Evolutionary conservation across 1,140 invertebrate genomes (phyloP), one percentile per base, ranked within the genome.

Genomic region (Drosophila saltans): DNA sequence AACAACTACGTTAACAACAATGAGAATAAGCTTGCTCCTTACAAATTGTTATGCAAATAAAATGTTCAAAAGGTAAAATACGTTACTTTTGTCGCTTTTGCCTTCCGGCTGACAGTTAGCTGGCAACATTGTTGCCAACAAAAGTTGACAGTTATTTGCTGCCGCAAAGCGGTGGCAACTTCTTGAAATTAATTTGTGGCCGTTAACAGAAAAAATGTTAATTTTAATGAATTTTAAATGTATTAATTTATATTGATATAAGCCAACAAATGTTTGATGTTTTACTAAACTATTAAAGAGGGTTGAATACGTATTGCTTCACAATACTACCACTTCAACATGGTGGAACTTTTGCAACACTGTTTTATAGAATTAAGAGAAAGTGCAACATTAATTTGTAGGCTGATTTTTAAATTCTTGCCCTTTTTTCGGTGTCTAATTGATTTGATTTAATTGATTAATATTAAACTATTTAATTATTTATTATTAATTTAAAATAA

Each of bases 11-110:
- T 45, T 21, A 57, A 57, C 55, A 57, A 57, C 45, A 48, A 48
- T 48, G 45, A 52, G 45, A 52, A 52, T 52, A 26, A 26, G 66
- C 58, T 56, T 58, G 41, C 11, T n/a, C 43, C 69, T 10, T 66
- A 78, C 75, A 78, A 78, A 78, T 78, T 78, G 75, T 78, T 78
- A 78, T 78, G 75, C 75, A 78, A 78, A 78, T 78, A 59, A 60
- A 24, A 10, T 45, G 45, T 71, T 78, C 58, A 65, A 63, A 63
- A 43, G 61, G 48, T 48, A 63, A 59, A 39, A 16, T 16, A 16
- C 16, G 16, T 16, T 39, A 63, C 61, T 28, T 63, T 36, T 43
- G 21, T 5, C 33, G 33, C 28, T 33, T 45, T 60, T 63, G 30
- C 28, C 56, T 45, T 2, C 40, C 26, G 60, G 26, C 16, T 63